Evolutionary conservation across 2,113 vertebrate species (phyloP).

Genomic region (Centropristis striata): DNA sequence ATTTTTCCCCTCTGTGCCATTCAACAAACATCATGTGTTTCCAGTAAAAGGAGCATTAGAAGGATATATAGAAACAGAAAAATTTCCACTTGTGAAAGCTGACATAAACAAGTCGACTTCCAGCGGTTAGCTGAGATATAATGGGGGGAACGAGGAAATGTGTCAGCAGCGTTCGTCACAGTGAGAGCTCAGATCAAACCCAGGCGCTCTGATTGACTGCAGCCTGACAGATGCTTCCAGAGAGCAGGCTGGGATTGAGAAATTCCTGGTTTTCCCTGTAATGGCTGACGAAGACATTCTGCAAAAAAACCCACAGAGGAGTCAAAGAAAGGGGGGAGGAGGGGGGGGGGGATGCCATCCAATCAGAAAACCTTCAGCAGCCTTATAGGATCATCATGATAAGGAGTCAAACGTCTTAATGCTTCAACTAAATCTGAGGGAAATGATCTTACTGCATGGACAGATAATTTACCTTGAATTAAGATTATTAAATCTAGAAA

Average conservation of each 20-base stretch:
- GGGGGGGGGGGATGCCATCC: slow-evolving; percentile 18
- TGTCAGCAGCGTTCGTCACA: slow-evolving; percentile 61
- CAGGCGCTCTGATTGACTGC: slow-evolving; percentile 45
- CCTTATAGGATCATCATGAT: too few species aligned
- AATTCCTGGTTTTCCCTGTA: slow-evolving; percentile 57
- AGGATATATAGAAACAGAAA: not conserved
- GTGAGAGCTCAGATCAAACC: slow-evolving; percentile 57
- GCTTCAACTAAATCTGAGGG: too few species aligned
- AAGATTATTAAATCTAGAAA: too few species aligned
- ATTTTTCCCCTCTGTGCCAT: not conserved
- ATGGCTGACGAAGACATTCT: slow-evolving; percentile 61
- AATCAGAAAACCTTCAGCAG: too few species aligned
- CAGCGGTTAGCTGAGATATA: slow-evolving; percentile 51
- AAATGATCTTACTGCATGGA: too few species aligned
- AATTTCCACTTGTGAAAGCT: slow-evolving; percentile 45
- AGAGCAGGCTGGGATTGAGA: slow-evolving; percentile 35
- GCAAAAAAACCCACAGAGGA: slow-evolving; percentile 30
- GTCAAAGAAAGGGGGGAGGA: not conserved
- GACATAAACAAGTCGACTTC: slow-evolving; percentile 51
- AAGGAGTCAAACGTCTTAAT: too few species aligned
- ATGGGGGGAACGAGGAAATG: slow-evolving; percentile 50
- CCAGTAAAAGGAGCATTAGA: not conserved
- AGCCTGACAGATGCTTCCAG: slow-evolving; percentile 46
- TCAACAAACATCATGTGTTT: slow-evolving; percentile 2
- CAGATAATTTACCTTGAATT: too few species aligned